Evolutionary conservation across 30 jellyfish, hydroid and myxozoan species (phyloP).

Genomic region (Aurelia sp.): DNA sequence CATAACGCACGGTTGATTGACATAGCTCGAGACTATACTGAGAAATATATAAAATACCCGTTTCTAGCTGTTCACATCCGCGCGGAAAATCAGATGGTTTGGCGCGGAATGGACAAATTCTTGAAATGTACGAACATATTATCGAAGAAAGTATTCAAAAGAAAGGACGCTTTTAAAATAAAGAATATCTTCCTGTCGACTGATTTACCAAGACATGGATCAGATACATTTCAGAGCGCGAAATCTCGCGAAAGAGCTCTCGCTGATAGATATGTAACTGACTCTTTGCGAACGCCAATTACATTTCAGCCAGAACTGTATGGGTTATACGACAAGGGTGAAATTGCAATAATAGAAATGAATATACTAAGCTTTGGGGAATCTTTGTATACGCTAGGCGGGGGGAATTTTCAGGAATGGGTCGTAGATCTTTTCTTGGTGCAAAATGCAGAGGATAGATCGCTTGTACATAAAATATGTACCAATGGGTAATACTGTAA

Average conservation of each 20-base stretch:
- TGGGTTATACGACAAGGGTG: slow-evolving; percentile 88
- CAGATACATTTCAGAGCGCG: slow-evolving; percentile 81
- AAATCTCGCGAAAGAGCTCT: slow-evolving; percentile 60
- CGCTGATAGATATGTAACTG: slow-evolving; percentile 23
- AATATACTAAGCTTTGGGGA: slow-evolving; percentile 94
- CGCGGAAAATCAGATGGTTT: slow-evolving; percentile 76
- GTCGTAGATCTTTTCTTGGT: slow-evolving; percentile 76
- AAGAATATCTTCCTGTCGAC: slow-evolving; percentile 76
- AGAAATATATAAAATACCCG: slow-evolving; percentile 60
- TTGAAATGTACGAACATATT: slow-evolving; percentile 64
- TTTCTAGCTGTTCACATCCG: slow-evolving; percentile 91
- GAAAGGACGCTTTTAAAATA: slow-evolving; percentile 37
- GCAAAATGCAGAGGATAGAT: slow-evolving; percentile 82
- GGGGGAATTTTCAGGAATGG: slow-evolving; percentile 98
- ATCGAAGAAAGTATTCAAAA: slow-evolving; percentile 31
- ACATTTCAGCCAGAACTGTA: slow-evolving; percentile 65
- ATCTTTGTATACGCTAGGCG: slow-evolving; percentile 92
- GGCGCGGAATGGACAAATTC: slow-evolving; percentile 71
- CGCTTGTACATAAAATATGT: slow-evolving; percentile 79
- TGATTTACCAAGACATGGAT: slow-evolving; percentile 88
- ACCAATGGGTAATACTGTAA: background rate
- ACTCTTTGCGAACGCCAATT: slow-evolving; percentile 48
- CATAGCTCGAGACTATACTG: slow-evolving; percentile 76
- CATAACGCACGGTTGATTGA: slow-evolving; percentile 62
- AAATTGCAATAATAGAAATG: slow-evolving; percentile 95